These are phyloP conservation scores for Oenanthe melanoleuca DNA, from an alignment of 2,113 vertebrate genomes.

Conservation along the genomic window DNA sequence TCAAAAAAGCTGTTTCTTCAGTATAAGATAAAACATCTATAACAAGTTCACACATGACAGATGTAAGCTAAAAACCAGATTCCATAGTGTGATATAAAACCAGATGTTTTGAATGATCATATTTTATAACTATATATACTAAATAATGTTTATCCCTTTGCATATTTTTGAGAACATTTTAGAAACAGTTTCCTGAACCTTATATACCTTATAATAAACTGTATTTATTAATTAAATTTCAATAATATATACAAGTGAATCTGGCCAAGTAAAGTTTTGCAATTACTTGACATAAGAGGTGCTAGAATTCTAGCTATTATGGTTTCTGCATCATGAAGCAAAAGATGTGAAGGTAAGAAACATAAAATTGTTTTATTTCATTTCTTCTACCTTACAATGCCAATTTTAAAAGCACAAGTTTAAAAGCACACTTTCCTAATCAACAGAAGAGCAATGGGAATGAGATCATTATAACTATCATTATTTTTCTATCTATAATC, in stretches of 20 bases:
- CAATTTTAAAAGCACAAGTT: background rate
- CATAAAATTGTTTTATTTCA: background rate
- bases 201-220: background rate
- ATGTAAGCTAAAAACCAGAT: conserved; percentile 78
- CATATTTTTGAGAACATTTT: conserved; percentile 37
- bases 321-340: background rate
- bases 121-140: conserved; percentile 65
- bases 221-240: conserved; percentile 32
- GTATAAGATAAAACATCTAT: conserved; percentile 80
- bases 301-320: background rate
- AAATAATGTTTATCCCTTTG: conserved; percentile 53
- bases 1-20: conserved; percentile 81
- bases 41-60: conserved; percentile 86
- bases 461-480: background rate
- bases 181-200: conserved; percentile 39
- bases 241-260: background rate
- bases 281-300: conserved; percentile 1
- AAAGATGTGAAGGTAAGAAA: background rate
- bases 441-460: background rate
- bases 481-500: background rate
- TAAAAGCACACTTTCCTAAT: background rate
- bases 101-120: conserved; percentile 83
- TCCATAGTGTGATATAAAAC: conserved; percentile 76
- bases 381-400: background rate
- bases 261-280: background rate